Evolutionary conservation across 2,113 vertebrate genomes (phyloP), one percentile per base, ranked within the genome.

Genomic region (Ovis aries): DNA sequence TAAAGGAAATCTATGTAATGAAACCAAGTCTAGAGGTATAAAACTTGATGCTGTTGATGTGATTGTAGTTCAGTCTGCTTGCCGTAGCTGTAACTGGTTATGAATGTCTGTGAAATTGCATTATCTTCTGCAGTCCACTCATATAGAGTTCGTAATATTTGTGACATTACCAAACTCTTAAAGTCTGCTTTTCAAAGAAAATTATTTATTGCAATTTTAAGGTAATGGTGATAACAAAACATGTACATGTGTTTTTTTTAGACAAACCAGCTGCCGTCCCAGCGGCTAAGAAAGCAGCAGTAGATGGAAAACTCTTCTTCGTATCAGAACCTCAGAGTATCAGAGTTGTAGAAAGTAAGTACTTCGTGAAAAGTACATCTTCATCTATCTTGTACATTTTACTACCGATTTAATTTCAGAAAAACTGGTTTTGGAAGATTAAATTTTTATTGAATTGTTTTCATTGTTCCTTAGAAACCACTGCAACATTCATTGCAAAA

Each of bases 401-500:
- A 29, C 27, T 53, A 7, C 15, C 13, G 13, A 78, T 77, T 93
- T 71, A 27, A 83, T 53, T 52, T 88, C 40, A 45, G 29, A 62
- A 62, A 48, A 94, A 45, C 13, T 9, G 5, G 36, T 33, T 96
- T 43, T 13, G 33, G 77, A 59, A 95, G 80, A 62, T 15, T 57
- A 71, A 27, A 3, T 14, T 96, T 48, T 92, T 74, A 95, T 95
- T 94, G 12, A 60, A 95, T 64, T 97, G 78, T 60, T 96, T 89
- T 98, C 88, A 88, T 97, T 96, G 60, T 77, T 97, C 92, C 93
- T 59, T 99, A 99, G 99, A 99, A 99, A 99, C 99, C 19, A 99
- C 99, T 4, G 99, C 99, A 95, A 99, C 98, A n/a, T 99, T 99
- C 98, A 99, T 99, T 88, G 99, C 99, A 88, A 99, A 99, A 98